These are phyloP conservation scores for Saguinus midas DNA, from an alignment of 2,113 vertebrate genomes.

Conservation along the genomic window DNA sequence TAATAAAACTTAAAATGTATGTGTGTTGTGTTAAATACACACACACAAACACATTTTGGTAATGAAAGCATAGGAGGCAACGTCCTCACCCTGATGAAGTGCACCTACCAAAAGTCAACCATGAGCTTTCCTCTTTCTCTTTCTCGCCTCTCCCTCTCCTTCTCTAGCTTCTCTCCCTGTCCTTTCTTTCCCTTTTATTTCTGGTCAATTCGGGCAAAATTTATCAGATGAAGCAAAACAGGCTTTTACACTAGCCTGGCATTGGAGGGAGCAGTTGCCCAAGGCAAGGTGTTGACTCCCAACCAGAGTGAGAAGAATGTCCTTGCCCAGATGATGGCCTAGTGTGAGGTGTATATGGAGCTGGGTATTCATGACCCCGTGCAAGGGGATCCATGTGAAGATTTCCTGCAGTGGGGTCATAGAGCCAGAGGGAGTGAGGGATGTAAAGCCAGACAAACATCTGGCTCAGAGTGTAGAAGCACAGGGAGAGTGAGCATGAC, in stretches of 20 bases:
- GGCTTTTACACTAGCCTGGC: rapidly evolving
- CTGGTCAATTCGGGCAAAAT: neutral
- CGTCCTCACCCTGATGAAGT: neutral
- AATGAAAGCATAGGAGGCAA: neutral
- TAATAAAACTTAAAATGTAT: neutral
- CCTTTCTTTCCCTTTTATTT: neutral
- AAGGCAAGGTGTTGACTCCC: rapidly evolving
- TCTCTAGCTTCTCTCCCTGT: neutral
- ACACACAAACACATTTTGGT: neutral
- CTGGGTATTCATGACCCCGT: too few species aligned
- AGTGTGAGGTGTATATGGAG: rapidly evolving
- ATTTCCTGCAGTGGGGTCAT: neutral
- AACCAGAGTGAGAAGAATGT: rapidly evolving
- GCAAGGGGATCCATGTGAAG: too few species aligned
- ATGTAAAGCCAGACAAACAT: rapidly evolving
- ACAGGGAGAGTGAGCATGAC: neutral
- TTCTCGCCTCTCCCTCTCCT: neutral
- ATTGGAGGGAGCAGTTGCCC: too few species aligned
- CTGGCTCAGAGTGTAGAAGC: neutral
- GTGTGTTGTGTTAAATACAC: neutral
- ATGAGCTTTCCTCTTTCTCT: neutral
- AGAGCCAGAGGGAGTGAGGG: rapidly evolving
- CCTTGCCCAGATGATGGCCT: rapidly evolving
- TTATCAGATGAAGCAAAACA: rapidly evolving
- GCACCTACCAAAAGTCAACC: neutral